These are phyloP conservation scores for Lucilia cuprina DNA, from an alignment of 1,140 invertebrate genomes.

Conservation along the genomic window DNA sequence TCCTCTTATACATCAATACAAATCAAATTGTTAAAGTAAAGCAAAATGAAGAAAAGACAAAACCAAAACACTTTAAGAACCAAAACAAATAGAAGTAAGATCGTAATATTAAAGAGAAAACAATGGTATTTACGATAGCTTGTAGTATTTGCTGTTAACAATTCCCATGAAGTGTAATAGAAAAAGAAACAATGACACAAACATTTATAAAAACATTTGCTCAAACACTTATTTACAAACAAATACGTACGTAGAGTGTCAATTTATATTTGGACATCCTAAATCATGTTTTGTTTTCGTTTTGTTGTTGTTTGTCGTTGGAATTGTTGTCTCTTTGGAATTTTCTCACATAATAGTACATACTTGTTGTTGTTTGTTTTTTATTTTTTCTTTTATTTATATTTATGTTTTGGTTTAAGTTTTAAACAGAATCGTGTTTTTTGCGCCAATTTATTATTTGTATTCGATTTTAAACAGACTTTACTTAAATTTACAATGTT, in stretches of 20 bases:
- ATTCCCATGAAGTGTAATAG: not conserved
- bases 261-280: not conserved
- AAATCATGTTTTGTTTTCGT: slow-evolving; percentile 2
- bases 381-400: not conserved
- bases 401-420: not conserved
- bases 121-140: not conserved
- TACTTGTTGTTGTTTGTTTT: not conserved
- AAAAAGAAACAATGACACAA: not conserved
- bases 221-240: too few species aligned
- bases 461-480: not conserved
- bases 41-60: not conserved
- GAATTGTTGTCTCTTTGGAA: not conserved
- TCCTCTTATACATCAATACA: not conserved
- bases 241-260: not conserved
- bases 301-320: not conserved
- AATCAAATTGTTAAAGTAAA: not conserved
- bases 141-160: not conserved
- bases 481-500: not conserved
- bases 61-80: not conserved
- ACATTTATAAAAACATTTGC: too few species aligned
- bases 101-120: not conserved
- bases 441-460: not conserved
- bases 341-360: not conserved
- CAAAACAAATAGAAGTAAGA: not conserved
- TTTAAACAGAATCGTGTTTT: not conserved